Conservation (phyloP, 2,888 invertebrate species). For the Rhagium mordax region DNA sequence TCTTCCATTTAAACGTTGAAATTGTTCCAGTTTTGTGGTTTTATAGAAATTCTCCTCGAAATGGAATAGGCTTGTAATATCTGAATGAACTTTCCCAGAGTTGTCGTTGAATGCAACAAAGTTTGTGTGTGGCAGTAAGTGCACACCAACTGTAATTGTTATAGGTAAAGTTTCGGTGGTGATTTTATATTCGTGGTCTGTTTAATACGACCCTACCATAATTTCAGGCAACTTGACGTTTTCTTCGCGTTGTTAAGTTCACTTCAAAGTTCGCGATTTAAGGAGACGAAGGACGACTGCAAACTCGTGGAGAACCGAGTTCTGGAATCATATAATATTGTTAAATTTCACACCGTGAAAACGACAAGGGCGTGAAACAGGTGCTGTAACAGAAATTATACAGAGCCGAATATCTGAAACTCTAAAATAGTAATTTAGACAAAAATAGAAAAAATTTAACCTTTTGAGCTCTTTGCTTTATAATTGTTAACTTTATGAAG, state of each 20-base stretch:
- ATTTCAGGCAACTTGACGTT: constrained; percentile 57
- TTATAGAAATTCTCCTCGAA: constrained; percentile 40
- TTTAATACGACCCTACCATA: constrained; percentile 61
- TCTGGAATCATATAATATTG: not conserved
- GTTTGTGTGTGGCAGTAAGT: constrained; percentile 55
- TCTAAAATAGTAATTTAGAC: no score
- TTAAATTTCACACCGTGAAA: not conserved
- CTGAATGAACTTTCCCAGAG: constrained; percentile 47
- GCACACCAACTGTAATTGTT: constrained; percentile 64
- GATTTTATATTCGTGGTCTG: constrained; percentile 64
- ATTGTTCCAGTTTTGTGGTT: constrained; percentile 43
- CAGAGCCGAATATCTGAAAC: no score
- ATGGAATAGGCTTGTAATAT: constrained; percentile 52
- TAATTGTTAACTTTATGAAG: no score
- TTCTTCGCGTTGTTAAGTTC: constrained; percentile 56
- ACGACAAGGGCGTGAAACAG: not conserved
- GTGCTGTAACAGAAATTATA: not conserved
- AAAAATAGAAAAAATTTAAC: no score
- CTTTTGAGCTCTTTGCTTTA: no score
- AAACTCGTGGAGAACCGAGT: not conserved
- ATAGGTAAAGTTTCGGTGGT: constrained; percentile 62
- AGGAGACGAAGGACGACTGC: constrained; percentile 1
- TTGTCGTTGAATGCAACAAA: constrained; percentile 48
- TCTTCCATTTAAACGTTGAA: constrained; percentile 27
- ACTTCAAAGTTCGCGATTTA: constrained; percentile 45